Evolutionary conservation across 2,797 vertebrate species (phyloP).

Genomic region (Pangasius mekongensis): DNA sequence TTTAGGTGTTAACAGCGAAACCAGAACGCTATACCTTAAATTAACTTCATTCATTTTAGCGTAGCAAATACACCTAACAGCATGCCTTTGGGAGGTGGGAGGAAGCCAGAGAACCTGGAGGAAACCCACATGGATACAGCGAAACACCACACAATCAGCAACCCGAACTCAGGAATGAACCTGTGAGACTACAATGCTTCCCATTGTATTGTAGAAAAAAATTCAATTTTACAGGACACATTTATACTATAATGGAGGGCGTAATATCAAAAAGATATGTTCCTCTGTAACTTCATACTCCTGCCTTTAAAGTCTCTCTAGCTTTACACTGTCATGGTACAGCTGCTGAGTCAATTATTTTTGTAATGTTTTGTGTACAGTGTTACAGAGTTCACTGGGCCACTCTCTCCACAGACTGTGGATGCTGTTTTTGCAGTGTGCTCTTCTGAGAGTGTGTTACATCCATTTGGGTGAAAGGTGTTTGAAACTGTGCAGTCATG

Average conservation of each 20-base stretch:
- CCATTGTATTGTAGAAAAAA: background rate
- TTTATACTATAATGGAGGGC: background rate
- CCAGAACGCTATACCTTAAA: background rate
- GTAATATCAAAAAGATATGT: background rate
- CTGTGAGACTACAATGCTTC: background rate
- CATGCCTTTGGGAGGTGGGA: too few relatives aligned
- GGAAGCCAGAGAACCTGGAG: background rate
- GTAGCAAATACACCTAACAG: background rate
- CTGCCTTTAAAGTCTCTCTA: background rate
- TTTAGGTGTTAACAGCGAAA: background rate
- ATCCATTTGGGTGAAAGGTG: conserved; percentile 43
- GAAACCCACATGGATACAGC: background rate
- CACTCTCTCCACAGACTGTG: background rate
- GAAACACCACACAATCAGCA: background rate
- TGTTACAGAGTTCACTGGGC: conserved; percentile 28
- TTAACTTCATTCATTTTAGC: background rate
- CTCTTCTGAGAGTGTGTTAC: conserved; percentile 13
- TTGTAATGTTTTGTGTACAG: conserved; percentile 5
- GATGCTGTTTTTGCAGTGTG: conserved; percentile 16
- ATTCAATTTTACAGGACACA: background rate
- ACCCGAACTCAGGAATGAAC: background rate
- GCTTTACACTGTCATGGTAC: background rate
- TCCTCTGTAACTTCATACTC: background rate
- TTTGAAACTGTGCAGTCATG: conserved; percentile 58
- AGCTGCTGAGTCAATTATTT: conserved; percentile 5